phyloP scores from a whole-genome alignment of 2,888 invertebrate genomes.

The Lamellibrachia columna region DNA sequence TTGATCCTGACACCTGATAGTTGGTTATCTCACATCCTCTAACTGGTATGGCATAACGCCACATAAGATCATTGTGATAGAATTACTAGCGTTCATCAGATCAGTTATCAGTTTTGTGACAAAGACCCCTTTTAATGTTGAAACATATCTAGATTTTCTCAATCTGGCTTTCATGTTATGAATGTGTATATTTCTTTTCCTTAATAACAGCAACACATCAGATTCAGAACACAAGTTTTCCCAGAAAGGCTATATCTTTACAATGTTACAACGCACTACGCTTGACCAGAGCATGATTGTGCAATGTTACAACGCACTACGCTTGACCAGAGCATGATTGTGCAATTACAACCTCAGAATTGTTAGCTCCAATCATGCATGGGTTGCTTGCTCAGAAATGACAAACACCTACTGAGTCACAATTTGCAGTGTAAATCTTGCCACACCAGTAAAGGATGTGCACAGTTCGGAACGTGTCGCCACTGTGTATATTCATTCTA shows the following conservation, averaged over 20 bases:
- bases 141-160: not conserved
- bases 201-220: not conserved
- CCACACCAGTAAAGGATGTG: not conserved
- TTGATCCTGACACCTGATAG: not conserved
- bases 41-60: not conserved
- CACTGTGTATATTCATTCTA: not conserved
- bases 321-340: not conserved
- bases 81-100: not conserved
- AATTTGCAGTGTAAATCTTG: not conserved
- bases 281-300: not conserved
- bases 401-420: not conserved
- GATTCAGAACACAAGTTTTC: not conserved
- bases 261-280: not conserved
- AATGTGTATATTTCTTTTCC: conserved; percentile 10
- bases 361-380: not conserved
- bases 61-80: not conserved
- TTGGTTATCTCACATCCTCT: not conserved
- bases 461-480: not conserved
- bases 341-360: not conserved
- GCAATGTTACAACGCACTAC: not conserved
- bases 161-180: not conserved
- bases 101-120: conserved; percentile 1
- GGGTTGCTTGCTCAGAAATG: not conserved
- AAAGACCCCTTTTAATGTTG: not conserved
- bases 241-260: conserved; percentile 5